A percentile compares a stretch with the other conserved stretches of the same genome.
Evolutionary conservation across 2,888 invertebrate species (phyloP).

Genomic region (Stenodera caucasica): DNA sequence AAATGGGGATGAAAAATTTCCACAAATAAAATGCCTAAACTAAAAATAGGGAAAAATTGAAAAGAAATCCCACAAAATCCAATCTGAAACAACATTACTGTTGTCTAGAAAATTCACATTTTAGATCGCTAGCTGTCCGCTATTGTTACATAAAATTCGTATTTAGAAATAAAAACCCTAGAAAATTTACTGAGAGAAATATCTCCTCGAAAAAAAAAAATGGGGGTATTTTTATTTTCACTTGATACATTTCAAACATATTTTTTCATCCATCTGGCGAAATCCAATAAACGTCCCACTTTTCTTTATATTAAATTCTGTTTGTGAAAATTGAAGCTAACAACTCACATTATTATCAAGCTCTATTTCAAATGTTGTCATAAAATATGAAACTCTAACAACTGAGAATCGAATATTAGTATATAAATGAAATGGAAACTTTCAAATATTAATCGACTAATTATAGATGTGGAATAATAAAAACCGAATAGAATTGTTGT

Average conservation of each 20-base stretch:
- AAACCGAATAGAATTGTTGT: constrained; percentile 10
- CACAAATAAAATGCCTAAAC: background rate
- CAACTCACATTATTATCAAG: too few relatives aligned
- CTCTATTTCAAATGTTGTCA: background rate
- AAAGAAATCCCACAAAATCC: constrained; percentile 12
- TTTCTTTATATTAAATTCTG: background rate
- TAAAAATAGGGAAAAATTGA: constrained; percentile 1
- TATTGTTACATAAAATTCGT: background rate
- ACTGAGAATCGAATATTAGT: background rate
- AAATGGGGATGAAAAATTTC: constrained; percentile 8
- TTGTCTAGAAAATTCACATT: constrained; percentile 1
- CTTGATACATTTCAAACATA: too few relatives aligned
- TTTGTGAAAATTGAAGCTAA: background rate
- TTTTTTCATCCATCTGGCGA: background rate
- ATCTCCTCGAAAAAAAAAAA: background rate
- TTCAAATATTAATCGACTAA: background rate
- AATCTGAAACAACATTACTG: constrained; percentile 9
- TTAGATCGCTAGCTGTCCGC: background rate
- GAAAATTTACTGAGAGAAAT: background rate
- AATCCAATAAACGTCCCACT: background rate
- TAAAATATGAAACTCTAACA: background rate
- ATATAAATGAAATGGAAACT: background rate
- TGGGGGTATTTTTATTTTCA: too few relatives aligned
- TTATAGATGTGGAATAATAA: background rate
- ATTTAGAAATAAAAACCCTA: background rate